Conservation (phyloP, 2,797 vertebrate species). For the Alcedo atthis region DNA sequence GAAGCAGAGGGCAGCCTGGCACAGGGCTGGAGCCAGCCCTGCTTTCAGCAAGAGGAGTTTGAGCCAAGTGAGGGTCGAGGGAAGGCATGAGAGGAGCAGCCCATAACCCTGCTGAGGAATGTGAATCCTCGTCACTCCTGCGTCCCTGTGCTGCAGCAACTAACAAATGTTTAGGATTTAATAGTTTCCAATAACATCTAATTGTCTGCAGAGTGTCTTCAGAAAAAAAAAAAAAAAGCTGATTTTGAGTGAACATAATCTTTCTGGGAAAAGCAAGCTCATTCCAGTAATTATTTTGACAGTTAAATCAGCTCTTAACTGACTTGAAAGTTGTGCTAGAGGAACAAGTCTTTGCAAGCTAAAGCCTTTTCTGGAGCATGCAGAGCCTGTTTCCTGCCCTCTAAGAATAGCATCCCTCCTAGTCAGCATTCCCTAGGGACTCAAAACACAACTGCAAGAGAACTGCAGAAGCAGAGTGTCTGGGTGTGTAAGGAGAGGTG, state of each 20-base stretch:
- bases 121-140: background rate
- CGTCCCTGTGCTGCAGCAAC: background rate
- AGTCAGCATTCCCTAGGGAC: constrained; percentile 1
- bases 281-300: background rate
- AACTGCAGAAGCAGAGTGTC: background rate
- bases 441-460: background rate
- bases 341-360: constrained; percentile 63
- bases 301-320: background rate
- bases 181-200: constrained; percentile 33
- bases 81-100: background rate
- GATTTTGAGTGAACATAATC: background rate
- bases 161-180: constrained; percentile 5
- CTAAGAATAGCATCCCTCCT: constrained; percentile 54
- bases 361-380: background rate
- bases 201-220: background rate
- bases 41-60: background rate
- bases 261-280: background rate
- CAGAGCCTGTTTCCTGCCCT: background rate
- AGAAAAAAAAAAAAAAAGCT: background rate
- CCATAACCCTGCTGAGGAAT: background rate
- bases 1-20: background rate
- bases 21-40: background rate
- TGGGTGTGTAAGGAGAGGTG: background rate
- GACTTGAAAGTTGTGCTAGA: background rate
- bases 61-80: background rate